These are phyloP conservation scores for Therioaphis trifolii DNA, from an alignment of 2,888 invertebrate genomes.

Conservation along the genomic window DNA sequence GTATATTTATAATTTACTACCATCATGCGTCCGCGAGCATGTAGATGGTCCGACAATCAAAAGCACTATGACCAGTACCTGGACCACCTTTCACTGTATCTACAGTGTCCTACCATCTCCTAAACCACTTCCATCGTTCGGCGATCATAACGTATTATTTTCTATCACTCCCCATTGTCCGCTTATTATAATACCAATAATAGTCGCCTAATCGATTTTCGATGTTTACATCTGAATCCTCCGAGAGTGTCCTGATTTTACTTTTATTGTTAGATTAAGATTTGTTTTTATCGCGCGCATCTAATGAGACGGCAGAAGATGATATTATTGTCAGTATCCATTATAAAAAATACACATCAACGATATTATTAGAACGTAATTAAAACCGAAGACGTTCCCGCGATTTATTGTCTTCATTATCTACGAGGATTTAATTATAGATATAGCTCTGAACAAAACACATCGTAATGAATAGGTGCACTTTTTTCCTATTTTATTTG, in stretches of 20 bases:
- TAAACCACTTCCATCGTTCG: conserved; percentile 25
- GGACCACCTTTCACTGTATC: conserved; percentile 47
- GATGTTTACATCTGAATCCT: conserved; percentile 35
- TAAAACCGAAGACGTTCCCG: background rate
- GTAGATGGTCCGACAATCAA: conserved; percentile 45
- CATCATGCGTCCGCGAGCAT: background rate
- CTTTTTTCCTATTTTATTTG: background rate
- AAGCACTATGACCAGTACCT: conserved; percentile 41
- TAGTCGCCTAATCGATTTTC: conserved; percentile 35
- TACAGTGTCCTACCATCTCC: conserved; percentile 42
- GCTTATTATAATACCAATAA: background rate
- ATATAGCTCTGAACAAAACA: background rate
- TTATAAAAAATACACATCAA: background rate
- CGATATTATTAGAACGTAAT: background rate
- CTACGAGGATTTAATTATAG: background rate
- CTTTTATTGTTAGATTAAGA: conserved; percentile 49
- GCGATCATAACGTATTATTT: conserved; percentile 10
- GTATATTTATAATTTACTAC: background rate
- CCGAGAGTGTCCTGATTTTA: conserved; percentile 46
- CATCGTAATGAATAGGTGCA: background rate
- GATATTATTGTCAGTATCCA: background rate
- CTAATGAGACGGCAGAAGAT: background rate
- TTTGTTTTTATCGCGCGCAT: background rate
- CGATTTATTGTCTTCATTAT: background rate
- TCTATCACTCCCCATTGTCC: conserved; percentile 14